These are phyloP conservation scores for Spea multiplicata DNA, from an alignment of 2,113 vertebrate species.

Conservation along the genomic window DNA sequence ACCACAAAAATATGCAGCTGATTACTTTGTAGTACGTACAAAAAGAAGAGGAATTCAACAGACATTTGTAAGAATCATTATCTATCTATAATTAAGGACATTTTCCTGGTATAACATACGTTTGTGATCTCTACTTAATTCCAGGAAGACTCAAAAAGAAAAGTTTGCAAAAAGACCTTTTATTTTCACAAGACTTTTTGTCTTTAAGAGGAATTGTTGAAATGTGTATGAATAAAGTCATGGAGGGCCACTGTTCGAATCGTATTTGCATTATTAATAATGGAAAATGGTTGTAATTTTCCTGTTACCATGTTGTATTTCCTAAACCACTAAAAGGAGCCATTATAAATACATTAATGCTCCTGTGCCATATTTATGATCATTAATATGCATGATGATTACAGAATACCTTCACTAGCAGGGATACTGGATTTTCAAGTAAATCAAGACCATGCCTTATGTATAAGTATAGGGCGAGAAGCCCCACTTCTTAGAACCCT, in stretches of 20 bases:
- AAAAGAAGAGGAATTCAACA: conserved; percentile 5
- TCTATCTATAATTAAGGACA: conserved; percentile 33
- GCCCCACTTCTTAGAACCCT: no score
- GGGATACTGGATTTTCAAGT: no score
- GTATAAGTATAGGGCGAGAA: no score
- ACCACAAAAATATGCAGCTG: neutral
- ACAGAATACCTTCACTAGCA: no score
- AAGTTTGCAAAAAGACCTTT: conserved; percentile 17
- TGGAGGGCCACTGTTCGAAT: conserved; percentile 39
- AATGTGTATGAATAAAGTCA: conserved; percentile 21
- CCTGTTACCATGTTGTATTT: neutral
- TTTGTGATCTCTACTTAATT: conserved; percentile 25
- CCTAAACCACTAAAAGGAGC: no score
- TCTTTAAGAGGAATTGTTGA: conserved; percentile 33
- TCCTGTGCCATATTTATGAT: no score
- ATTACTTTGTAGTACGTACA: conserved; percentile 6
- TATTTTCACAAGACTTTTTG: conserved; percentile 30
- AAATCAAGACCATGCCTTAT: no score
- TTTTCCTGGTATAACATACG: conserved; percentile 30
- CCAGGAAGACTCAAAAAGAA: conserved; percentile 33
- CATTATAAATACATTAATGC: no score
- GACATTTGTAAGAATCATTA: conserved; percentile 23
- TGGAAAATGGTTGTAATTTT: conserved; percentile 22
- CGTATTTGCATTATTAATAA: conserved; percentile 43
- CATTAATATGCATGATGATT: no score